A percentile compares a stretch with the other conserved stretches of the same genome.
phyloP scores from a whole-genome alignment of 2,113 vertebrate genomes.

The Rhineura floridana region DNA sequence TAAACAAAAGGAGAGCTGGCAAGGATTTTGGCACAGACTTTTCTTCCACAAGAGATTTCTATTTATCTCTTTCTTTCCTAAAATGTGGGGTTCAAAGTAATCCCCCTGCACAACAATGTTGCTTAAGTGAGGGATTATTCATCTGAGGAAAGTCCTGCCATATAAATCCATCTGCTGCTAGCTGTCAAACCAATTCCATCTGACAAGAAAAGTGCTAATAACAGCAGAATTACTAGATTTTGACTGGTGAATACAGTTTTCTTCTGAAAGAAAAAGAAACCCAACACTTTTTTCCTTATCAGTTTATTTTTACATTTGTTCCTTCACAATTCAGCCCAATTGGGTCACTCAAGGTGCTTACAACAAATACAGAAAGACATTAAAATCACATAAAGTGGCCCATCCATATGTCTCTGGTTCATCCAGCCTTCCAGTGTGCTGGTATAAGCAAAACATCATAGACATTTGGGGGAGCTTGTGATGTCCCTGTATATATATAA shows the following conservation, averaged over 20 bases:
- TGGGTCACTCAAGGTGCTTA: not conserved
- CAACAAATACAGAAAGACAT: not conserved
- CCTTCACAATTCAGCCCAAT: not conserved
- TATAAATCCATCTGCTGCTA: not conserved
- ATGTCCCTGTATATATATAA: too few relatives aligned
- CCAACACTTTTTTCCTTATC: not conserved
- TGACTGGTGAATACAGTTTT: not conserved
- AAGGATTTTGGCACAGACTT: not conserved
- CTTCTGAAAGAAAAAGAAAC: too few relatives aligned
- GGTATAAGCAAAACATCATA: not conserved
- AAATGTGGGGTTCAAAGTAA: not conserved
- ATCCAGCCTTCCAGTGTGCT: not conserved
- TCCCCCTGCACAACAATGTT: not conserved
- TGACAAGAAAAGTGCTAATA: not conserved
- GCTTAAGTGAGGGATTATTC: constrained; percentile 10
- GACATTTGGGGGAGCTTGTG: not conserved
- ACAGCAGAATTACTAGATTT: not conserved
- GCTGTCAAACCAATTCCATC: not conserved
- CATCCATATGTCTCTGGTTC: not conserved
- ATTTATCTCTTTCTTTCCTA: not conserved
- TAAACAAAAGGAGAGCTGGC: not conserved
- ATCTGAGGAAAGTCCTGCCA: not conserved
- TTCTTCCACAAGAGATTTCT: not conserved
- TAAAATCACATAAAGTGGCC: not conserved
- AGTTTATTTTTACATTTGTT: not conserved